Conservation (phyloP, 1,140 invertebrate genomes). For the Drosophila willistoni region DNA sequence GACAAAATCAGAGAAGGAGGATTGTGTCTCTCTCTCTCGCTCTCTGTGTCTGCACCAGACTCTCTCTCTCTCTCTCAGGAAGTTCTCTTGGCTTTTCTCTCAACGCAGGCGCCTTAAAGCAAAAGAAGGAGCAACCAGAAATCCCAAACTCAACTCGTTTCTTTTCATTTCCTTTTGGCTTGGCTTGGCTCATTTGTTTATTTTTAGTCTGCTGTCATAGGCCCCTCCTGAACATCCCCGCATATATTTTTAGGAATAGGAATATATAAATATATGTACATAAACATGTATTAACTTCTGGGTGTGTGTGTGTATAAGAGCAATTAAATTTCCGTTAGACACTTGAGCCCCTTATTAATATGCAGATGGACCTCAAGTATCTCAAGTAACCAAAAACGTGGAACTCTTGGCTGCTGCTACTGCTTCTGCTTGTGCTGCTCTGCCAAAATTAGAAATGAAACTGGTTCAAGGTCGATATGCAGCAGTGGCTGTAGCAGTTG, state of each 20-base stretch:
- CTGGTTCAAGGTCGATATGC: slow-evolving; percentile 72
- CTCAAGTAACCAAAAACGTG: slow-evolving; percentile 27
- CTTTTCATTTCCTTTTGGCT: slow-evolving; percentile 22
- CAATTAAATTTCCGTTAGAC: slow-evolving; percentile 67
- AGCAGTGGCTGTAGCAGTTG: slow-evolving; percentile 19
- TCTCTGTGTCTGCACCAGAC: slow-evolving; percentile 1
- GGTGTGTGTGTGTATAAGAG: slow-evolving; percentile 31
- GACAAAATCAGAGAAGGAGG: not conserved
- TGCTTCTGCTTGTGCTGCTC: not conserved
- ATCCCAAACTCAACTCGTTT: slow-evolving; percentile 32
- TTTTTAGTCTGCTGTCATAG: slow-evolving; percentile 76
- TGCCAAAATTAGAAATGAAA: slow-evolving; percentile 68
- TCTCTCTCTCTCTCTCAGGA: slow-evolving; percentile 1
- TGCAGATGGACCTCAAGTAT: slow-evolving; percentile 5
- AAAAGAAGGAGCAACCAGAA: slow-evolving; percentile 1
- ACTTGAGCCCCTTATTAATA: slow-evolving; percentile 61
- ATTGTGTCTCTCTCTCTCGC: slow-evolving; percentile 7
- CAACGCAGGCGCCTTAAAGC: slow-evolving; percentile 39
- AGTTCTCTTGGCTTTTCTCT: not conserved
- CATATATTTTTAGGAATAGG: slow-evolving; percentile 1
- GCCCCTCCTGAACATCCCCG: slow-evolving; percentile 4
- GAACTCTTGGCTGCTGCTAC: slow-evolving; percentile 14
- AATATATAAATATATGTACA: no score
- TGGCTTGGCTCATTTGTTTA: slow-evolving; percentile 76
- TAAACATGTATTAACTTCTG: no score